Evolutionary conservation across 2,797 vertebrate species (phyloP).

Genomic region (Neostethus bicornis): DNA sequence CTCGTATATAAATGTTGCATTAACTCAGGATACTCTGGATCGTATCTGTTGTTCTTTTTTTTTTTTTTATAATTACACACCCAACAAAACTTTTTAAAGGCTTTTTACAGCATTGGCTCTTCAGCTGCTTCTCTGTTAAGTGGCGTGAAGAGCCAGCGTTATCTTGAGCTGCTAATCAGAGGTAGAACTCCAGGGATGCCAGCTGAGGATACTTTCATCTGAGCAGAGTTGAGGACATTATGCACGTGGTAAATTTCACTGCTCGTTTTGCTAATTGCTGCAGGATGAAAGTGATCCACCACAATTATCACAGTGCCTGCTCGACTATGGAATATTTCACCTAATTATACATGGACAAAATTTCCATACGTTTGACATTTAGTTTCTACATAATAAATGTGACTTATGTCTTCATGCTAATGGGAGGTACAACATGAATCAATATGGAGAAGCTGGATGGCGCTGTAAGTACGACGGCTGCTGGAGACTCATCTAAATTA

Average conservation of each 20-base stretch:
- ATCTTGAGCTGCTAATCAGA: slow-evolving; percentile 28
- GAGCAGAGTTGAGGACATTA: not conserved
- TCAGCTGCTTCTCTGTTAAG: slow-evolving; percentile 4
- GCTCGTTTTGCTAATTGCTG: not conserved
- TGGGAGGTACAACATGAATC: not conserved
- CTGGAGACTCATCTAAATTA: too few species aligned
- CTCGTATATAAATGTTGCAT: too few species aligned
- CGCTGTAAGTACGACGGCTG: not conserved
- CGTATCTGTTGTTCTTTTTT: too few species aligned
- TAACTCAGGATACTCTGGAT: too few species aligned
- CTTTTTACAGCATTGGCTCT: too few species aligned
- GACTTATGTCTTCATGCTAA: not conserved
- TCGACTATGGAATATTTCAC: not conserved
- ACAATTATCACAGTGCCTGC: not conserved
- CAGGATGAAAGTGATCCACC: too few species aligned
- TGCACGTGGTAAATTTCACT: not conserved
- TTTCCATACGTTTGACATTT: not conserved
- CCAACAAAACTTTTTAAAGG: too few species aligned
- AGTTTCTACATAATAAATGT: not conserved
- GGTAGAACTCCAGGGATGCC: not conserved
- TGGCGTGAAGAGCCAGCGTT: not conserved
- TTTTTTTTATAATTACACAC: too few species aligned
- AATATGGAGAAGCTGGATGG: not conserved
- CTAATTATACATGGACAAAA: not conserved
- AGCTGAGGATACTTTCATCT: slow-evolving; percentile 14